These are phyloP conservation scores for Drosophila picticornis DNA, from an alignment of 2,888 invertebrate genomes.

Conservation along the genomic window DNA sequence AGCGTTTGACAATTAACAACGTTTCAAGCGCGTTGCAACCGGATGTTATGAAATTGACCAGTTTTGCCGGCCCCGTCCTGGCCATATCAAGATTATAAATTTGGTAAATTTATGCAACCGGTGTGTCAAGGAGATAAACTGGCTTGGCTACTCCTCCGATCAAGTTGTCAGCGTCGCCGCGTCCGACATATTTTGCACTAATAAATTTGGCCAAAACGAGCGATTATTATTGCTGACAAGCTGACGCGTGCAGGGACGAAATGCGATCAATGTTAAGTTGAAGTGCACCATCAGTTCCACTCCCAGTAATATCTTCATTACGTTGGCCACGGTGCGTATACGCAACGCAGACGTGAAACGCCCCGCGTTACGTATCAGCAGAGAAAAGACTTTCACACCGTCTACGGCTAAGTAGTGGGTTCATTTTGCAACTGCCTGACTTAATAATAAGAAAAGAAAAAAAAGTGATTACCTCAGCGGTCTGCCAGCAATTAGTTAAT, in stretches of 20 bases:
- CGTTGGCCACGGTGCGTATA: slow-evolving; percentile 66
- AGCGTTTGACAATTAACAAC: slow-evolving; percentile 74
- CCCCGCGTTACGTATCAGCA: slow-evolving; percentile 43
- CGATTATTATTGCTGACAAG: slow-evolving; percentile 38
- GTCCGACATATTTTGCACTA: slow-evolving; percentile 61
- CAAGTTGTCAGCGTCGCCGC: slow-evolving; percentile 68
- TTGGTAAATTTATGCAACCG: slow-evolving; percentile 79
- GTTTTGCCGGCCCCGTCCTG: slow-evolving; percentile 57
- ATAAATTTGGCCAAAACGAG: slow-evolving; percentile 41
- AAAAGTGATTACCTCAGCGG: slow-evolving; percentile 68
- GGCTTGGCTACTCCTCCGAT: slow-evolving; percentile 52
- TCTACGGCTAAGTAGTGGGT: slow-evolving; percentile 29
- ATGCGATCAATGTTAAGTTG: slow-evolving; percentile 73
- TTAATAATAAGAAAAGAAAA: slow-evolving; percentile 16
- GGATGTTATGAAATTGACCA: slow-evolving; percentile 81
- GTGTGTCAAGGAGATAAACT: slow-evolving; percentile 31
- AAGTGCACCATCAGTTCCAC: slow-evolving; percentile 54
- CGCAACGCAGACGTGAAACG: slow-evolving; percentile 46
- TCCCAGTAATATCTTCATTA: background rate
- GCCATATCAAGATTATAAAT: slow-evolving; percentile 76
- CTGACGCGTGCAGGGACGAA: slow-evolving; percentile 58
- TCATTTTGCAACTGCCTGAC: slow-evolving; percentile 52
- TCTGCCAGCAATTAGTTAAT: slow-evolving; percentile 73
- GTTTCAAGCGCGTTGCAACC: slow-evolving; percentile 79
- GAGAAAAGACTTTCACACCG: slow-evolving; percentile 65